Evolutionary conservation across 2,888 invertebrate genomes (phyloP), one percentile per base, ranked within the genome.

Genomic region (Sesia bembeciformis): DNA sequence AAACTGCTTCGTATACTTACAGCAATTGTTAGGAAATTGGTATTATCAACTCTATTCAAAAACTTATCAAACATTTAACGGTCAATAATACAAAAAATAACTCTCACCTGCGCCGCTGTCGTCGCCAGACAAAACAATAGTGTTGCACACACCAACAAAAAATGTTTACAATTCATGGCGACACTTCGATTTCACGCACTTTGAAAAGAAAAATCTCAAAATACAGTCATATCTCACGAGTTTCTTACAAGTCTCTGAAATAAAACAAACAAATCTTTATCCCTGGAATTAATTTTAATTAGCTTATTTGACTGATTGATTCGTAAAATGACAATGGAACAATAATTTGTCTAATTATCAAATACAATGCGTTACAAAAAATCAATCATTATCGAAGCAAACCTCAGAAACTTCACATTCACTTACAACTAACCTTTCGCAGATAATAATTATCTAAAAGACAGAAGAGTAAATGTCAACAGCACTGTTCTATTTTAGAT

Each of bases 101-200:
- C 50, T 50, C 80, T 79, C 59, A 78, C 82, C 78, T 79, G 68
- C 7, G 72, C 70, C 23, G 62, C 57, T 49, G 66, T 69, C 40
- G 64, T 61, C 51, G 65, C 66, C 8, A 76, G 64, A 63, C 65
- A 72, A 55, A 73, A 59, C 49, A 69, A 58, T 56, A 78, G 60
- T 54, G 68, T 62, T 56, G 68, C 74, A 69, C 74, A 74, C 72
- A 76, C 65, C 58, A 69, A 65, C 60, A 76, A 67, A 60, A 72
- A 65, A 61, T 67, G 67, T 67, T 67, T 70, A 58, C 61, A 64
- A 70, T 63, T 66, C 82, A 84, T 84, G 58, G 54, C 60, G 62
- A 66, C 68, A 67, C 65, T 60, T 5, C 7, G 50, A 50, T 57
- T 53, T 57, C 56, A 43, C 56, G 57, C 58, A 60, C 61, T 53